A percentile compares a stretch with the other conserved stretches of the same genome.
These are phyloP conservation scores for Gallinago solitaria DNA, from an alignment of 2,797 vertebrate species.

Conservation along the genomic window DNA sequence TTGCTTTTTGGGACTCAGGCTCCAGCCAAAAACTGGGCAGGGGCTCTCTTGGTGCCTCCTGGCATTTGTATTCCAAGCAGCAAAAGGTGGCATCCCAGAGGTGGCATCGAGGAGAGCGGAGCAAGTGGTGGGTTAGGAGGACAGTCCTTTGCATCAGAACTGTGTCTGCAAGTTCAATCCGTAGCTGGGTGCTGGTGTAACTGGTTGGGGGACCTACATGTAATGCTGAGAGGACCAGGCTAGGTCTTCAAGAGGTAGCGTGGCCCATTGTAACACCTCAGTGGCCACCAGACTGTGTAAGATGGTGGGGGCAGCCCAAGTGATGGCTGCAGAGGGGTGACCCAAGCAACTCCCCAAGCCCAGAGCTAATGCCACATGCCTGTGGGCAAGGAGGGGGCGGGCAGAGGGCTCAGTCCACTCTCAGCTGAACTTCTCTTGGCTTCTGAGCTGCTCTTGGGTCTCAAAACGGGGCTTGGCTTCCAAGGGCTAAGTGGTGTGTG, in stretches of 20 bases:
- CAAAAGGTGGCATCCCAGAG: not conserved
- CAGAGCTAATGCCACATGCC: not conserved
- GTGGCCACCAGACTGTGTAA: not conserved
- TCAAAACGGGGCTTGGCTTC: not conserved
- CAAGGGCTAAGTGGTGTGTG: not conserved
- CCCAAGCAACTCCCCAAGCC: not conserved
- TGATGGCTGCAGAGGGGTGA: not conserved
- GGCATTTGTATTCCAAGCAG: not conserved
- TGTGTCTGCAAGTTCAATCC: not conserved
- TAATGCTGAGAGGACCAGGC: not conserved
- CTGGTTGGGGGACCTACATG: not conserved
- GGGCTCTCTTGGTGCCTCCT: not conserved
- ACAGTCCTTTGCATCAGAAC: not conserved
- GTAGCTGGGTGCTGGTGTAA: not conserved
- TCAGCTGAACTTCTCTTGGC: not conserved
- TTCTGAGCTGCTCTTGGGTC: not conserved
- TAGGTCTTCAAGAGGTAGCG: not conserved
- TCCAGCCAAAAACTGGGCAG: not conserved
- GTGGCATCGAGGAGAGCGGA: not conserved
- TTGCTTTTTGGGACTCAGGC: not conserved
- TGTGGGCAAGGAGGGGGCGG: not conserved
- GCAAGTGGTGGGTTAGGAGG: rapidly evolving
- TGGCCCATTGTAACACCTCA: not conserved
- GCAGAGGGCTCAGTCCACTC: not conserved
- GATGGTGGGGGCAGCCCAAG: not conserved